Percentiles rank a stretch among this genome's conserved stretches.
Conservation (phyloP, 2,113 vertebrate genomes). For the Alligator sinensis region DNA sequence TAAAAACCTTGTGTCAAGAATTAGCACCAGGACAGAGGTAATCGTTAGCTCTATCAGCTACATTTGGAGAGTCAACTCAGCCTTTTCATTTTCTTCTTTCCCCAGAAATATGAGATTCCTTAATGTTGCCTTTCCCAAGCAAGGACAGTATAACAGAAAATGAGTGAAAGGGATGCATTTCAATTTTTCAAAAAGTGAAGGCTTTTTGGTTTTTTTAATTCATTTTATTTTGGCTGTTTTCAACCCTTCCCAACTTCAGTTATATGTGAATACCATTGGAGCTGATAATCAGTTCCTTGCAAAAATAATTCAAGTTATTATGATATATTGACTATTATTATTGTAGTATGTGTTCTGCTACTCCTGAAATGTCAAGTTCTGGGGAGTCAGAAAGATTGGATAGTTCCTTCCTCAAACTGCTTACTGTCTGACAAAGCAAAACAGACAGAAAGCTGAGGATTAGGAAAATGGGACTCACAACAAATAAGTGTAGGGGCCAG, state of each 20-base stretch:
- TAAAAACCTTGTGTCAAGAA: conserved; percentile 32
- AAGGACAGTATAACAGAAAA: background rate
- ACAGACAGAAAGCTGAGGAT: background rate
- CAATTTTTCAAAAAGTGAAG: background rate
- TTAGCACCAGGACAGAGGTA: conserved; percentile 51
- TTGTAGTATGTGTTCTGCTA: background rate
- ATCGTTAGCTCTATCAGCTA: conserved; percentile 37
- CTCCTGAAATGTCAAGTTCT: background rate
- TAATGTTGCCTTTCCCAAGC: background rate
- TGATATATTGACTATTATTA: background rate
- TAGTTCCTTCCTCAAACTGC: background rate
- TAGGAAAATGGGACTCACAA: background rate
- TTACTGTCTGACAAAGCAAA: background rate
- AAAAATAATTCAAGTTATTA: background rate
- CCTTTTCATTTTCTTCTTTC: conserved; percentile 39
- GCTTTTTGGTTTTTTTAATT: background rate
- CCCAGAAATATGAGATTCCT: conserved; percentile 30
- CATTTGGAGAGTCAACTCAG: background rate
- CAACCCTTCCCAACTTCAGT: background rate
- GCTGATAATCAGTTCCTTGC: background rate
- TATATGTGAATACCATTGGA: background rate
- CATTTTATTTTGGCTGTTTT: background rate
- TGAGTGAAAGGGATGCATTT: background rate
- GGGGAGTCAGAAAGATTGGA: background rate
- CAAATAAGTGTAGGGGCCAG: background rate